phyloP scores from a whole-genome alignment of 1,140 invertebrate species.

The Drosophila arizonae region DNA sequence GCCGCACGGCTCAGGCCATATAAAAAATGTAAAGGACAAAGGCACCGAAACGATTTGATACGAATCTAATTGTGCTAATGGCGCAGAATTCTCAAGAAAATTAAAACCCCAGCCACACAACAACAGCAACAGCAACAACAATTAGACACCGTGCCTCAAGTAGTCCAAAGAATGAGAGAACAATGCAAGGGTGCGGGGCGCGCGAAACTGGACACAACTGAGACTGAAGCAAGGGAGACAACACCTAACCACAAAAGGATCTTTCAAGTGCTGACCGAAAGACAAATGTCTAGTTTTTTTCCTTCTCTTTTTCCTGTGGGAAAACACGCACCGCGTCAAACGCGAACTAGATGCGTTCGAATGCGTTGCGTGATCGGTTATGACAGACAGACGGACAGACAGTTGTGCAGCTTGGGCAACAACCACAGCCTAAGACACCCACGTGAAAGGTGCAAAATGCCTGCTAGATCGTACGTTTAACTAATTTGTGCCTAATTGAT shows the following conservation, averaged over 20 bases:
- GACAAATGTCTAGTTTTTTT: slow-evolving; percentile 3
- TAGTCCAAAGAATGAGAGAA: slow-evolving; percentile 22
- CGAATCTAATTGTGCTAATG: slow-evolving; percentile 82
- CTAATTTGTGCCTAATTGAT: slow-evolving; percentile 71
- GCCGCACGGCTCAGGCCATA: slow-evolving; percentile 11
- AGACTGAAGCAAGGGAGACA: slow-evolving; percentile 10
- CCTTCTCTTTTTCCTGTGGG: slow-evolving; percentile 16
- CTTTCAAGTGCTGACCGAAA: slow-evolving; percentile 6
- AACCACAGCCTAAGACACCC: too few species aligned
- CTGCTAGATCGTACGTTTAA: slow-evolving; percentile 36
- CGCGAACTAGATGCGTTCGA: slow-evolving; percentile 2
- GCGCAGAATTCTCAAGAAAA: slow-evolving; percentile 71
- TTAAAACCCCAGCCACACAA: too few species aligned
- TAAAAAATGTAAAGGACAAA: slow-evolving; percentile 51
- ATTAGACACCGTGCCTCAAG: slow-evolving; percentile 60
- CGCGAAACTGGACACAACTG: slow-evolving; percentile 44
- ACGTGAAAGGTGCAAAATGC: slow-evolving; percentile 24
- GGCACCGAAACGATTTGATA: slow-evolving; percentile 77
- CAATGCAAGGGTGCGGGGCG: slow-evolving; percentile 38
- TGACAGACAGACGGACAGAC: slow-evolving; percentile 45
- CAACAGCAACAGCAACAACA: slow-evolving; percentile 32
- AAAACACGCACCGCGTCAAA: slow-evolving; percentile 14
- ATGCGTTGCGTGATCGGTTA: slow-evolving; percentile 21
- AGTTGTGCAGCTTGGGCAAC: not conserved
- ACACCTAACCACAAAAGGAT: slow-evolving; percentile 42